phyloP scores from a whole-genome alignment of 2,797 vertebrate species.

The Knipowitschia caucasica region DNA sequence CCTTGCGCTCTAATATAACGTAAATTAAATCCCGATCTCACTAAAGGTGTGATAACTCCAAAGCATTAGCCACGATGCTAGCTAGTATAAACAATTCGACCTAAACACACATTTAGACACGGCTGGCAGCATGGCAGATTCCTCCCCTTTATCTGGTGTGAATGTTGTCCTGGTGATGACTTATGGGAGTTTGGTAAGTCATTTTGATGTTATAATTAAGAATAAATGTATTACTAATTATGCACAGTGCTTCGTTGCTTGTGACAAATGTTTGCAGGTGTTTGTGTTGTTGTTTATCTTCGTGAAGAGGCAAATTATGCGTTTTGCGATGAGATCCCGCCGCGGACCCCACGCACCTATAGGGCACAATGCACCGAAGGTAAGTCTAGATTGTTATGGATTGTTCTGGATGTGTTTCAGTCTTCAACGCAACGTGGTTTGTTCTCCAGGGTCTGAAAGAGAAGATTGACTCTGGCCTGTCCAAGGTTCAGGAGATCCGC shows the following conservation, averaged over 20 bases:
- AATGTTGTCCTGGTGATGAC: slow-evolving; percentile 96
- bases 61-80: slow-evolving; percentile 26
- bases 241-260: neutral
- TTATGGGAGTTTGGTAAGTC: slow-evolving; percentile 91
- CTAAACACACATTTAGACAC: slow-evolving; percentile 1
- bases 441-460: slow-evolving; percentile 84
- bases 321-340: slow-evolving; percentile 95
- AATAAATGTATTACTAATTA: accelerated
- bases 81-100: slow-evolving; percentile 30
- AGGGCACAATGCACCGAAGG: slow-evolving; percentile 96
- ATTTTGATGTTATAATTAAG: neutral
- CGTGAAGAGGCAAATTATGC: slow-evolving; percentile 97
- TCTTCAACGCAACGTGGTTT: neutral
- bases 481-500: slow-evolving; percentile 89
- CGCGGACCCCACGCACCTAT: slow-evolving; percentile 92
- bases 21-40: neutral
- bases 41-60: neutral
- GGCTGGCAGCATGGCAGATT: slow-evolving; percentile 55
- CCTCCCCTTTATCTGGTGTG: slow-evolving; percentile 82
- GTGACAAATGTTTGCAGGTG: slow-evolving; percentile 71
- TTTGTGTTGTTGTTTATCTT: slow-evolving; percentile 97
- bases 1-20: neutral
- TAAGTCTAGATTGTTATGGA: too few species aligned
- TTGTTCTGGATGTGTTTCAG: too few species aligned
- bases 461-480: slow-evolving; percentile 85